Base-by-base conservation (phyloP, 1,140 invertebrate genomes). In the Brachionus rubens region DNA sequence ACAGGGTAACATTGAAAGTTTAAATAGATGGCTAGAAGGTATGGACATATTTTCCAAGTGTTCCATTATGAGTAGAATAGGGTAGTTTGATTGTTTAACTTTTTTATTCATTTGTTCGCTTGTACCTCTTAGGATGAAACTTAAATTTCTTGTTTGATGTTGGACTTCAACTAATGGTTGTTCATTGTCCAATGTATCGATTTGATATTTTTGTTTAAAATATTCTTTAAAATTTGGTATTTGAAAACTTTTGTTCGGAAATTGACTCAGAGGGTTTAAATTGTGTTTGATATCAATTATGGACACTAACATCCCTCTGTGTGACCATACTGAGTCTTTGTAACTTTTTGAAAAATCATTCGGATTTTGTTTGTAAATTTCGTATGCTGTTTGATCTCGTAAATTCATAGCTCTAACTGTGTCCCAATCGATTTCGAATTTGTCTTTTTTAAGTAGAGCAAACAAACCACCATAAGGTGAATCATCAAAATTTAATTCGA, bases 141-240 rank as follows among this genome's bases (percentile, higher is more conserved):
- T 72, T 30, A n/a, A 40, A 40, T 48, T 72, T 1, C 26, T 36
- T 14, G 24, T 21, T 33, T 16, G n/a, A 28, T 48, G 12, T 12
- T 72, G 2, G 9, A 72, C 30, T 24, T 72, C 68, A n/a, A 72
- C 46, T 46, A 72, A 40, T 26, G 68, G 68, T 14, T 72, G 68
- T 4, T 50, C 5, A 21, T 36, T 21, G 33, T 33, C n/a, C 9
- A 14, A 3, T 10, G 50, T 72, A 33, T 54, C 30, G 3, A 72
- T 5, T 28, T 28, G 6, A 26, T 72, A 72, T 24, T 72, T 52
- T 16, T 33, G 12, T 14, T 72, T 36, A 30, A 72, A 72, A 14
- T 72, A 72, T 19, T 36, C 28, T 19, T 36, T 41, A 50, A 72
- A 72, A 26, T 72, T 50, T 0, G 19, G 4, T 24, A 30, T 24